These are phyloP conservation scores for Eurois occulta DNA, from an alignment of 2,888 invertebrate species.

Conservation along the genomic window DNA sequence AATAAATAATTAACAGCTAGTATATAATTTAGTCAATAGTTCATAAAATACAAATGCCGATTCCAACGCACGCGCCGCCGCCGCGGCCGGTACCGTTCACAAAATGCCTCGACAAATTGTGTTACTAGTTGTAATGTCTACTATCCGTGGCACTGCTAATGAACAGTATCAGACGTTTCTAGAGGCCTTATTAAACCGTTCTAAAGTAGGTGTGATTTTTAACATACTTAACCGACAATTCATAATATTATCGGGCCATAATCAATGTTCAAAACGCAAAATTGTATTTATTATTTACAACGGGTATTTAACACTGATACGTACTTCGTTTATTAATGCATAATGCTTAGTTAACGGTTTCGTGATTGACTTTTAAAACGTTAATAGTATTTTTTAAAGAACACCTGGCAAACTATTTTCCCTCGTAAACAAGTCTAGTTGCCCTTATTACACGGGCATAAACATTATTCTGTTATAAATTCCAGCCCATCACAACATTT, in stretches of 20 bases:
- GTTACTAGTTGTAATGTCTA: no score
- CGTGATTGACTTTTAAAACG: background rate
- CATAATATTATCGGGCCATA: background rate
- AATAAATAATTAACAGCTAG: no score
- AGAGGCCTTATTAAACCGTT: background rate
- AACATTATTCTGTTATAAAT: constrained; percentile 18
- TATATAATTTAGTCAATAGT: no score
- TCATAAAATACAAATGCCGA: no score
- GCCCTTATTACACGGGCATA: background rate
- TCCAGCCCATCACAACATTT: constrained; percentile 1
- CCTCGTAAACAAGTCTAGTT: constrained; percentile 15
- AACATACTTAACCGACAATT: background rate
- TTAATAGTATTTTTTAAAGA: background rate
- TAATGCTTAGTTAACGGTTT: background rate
- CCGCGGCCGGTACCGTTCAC: no score
- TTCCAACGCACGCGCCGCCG: no score
- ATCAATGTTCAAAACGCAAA: background rate
- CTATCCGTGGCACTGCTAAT: background rate
- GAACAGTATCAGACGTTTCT: background rate
- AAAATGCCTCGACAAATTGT: no score
- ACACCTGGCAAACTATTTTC: constrained; percentile 8
- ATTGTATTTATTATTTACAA: background rate
- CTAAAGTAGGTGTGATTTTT: background rate
- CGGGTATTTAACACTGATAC: background rate
- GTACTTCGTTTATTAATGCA: background rate